A percentile compares a stretch with the other conserved stretches of the same genome.
Conservation (phyloP, 2,888 invertebrate genomes). For the Belgica antarctica region DNA sequence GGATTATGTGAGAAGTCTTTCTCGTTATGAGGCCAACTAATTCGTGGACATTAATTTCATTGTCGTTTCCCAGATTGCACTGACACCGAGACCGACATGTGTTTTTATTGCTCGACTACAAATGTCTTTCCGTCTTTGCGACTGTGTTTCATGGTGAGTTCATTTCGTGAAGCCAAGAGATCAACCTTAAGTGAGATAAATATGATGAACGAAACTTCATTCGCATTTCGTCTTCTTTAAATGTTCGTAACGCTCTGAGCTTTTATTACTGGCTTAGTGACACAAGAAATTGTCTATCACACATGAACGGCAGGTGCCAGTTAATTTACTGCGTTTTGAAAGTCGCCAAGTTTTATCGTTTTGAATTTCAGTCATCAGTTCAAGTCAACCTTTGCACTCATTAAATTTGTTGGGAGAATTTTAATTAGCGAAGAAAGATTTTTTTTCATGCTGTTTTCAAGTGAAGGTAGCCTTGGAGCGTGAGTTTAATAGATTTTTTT, state of each 20-base stretch:
- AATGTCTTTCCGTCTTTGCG: not conserved
- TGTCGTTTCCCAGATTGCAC: slow-evolving; percentile 38
- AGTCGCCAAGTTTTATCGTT: not conserved
- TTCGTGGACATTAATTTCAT: slow-evolving; percentile 41
- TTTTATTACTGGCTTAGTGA: slow-evolving; percentile 38
- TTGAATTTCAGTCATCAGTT: not conserved
- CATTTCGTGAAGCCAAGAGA: slow-evolving; percentile 5
- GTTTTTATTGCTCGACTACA: slow-evolving; percentile 35
- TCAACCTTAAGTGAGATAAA: slow-evolving; percentile 7
- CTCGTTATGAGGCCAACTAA: slow-evolving; percentile 14
- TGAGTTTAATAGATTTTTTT: too few relatives aligned
- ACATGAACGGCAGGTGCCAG: slow-evolving; percentile 29
- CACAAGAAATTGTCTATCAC: slow-evolving; percentile 25
- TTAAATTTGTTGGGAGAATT: not conserved
- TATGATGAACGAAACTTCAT: slow-evolving; percentile 34
- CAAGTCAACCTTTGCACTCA: not conserved
- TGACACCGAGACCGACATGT: slow-evolving; percentile 28
- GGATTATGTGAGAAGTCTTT: slow-evolving; percentile 22
- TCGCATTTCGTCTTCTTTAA: too few relatives aligned
- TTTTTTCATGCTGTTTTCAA: too few relatives aligned
- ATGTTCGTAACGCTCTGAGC: slow-evolving; percentile 38
- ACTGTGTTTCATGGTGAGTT: slow-evolving; percentile 6
- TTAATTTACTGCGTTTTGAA: too few relatives aligned
- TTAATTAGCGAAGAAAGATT: not conserved
- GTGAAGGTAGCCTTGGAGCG: too few relatives aligned